Base-by-base conservation (phyloP, 2,113 vertebrate species). In the Pedetes capensis region DNA sequence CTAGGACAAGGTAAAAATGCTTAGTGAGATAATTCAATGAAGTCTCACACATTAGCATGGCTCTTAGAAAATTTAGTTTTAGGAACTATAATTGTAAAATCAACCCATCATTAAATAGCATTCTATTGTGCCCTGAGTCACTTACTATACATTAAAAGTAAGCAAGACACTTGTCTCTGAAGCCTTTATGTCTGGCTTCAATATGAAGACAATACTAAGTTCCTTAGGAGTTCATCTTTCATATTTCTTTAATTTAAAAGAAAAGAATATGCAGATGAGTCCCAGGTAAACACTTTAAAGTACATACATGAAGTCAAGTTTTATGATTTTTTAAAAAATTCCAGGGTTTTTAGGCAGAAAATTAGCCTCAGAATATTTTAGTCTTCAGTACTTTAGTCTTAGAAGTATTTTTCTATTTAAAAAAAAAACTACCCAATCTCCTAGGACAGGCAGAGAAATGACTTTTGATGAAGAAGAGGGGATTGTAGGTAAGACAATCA, bases 61-160 rank as follows among this genome's bases (percentile, higher is more conserved):
- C 18, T 94, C 37, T 47, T 1, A n/a, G 87, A 69, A 44, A 92
- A 23, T n/a, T 29, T 59, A 47, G 49, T 69, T 80, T 89, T 61
- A 91, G 80, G 69, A 37, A 42, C n/a, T 16, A n/a, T 59, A 68
- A 87, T 51, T 74, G 14, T 59, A 96, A 44, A 44, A 51, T 25
- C 55, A 94, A n/a, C 64, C 76, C 72, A 53, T 90, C 72, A 93
- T 25, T 96, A 69, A 76, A 51, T 6, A 95, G 39, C 27, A 93
- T 4, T 89, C 8, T 8, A 39, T 23, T 89, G 32, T 57, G 51
- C 32, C 57, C 44, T 87, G 32, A 80, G 39, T 89, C 39, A 75
- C 75, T 89, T n/a, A 75, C 75, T 39, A 5, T 34, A 9, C 7
- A 86, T 61, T 8, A 42, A 95, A 59, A 80, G 32, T 27, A 69